Base-by-base conservation (phyloP, 2,888 invertebrate genomes). In the Eilema depressum region DNA sequence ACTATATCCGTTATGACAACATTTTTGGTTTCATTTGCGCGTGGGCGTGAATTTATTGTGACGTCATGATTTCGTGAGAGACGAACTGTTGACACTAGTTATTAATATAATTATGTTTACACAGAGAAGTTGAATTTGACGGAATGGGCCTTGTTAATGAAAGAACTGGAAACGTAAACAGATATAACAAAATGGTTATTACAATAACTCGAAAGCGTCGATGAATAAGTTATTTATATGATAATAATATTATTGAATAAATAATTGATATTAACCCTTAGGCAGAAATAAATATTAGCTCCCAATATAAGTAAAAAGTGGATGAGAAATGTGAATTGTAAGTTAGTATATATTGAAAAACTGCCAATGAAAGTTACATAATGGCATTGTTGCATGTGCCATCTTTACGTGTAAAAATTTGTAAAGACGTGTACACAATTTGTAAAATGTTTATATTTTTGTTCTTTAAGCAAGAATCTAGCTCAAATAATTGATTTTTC, bases 1-100 rank as follows among this genome's bases (percentile, higher is more conserved):
- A 28, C 47, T 23, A 53, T 64, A 64, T 64, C 64, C 47, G 28
- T 64, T 64, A 30, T n/a, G 26, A 28, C 11, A 28, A 20, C 20
- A 28, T 26, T 20, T 47, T 28, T 26, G 12, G 47, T 47, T 47
- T 64, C 26, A 37, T 62, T 62, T 62, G 37, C 26, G 20, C 12
- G 28, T 26, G 28, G 11, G 28, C 12, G 47, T 20, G 7, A 53
- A 17, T 64, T 1, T 8, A n/a, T 63, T 63, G 20, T 59, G 59
- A 59, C 28, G 47, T 28, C 53, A 41, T 3, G 5, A 17, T 56
- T 64, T 30, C 28, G n/a, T 23, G 28, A 64, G 28, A 56, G 53
- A 14, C 28, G 37, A 17, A 53, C 30, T 26, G n/a, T 28, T 47
- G 2, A 30, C 20, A 17, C 10, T 30, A n/a, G 30, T 12, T 62